A percentile compares a stretch with the other conserved stretches of the same genome.
Conservation (phyloP, 1,140 invertebrate genomes). For the Drosophila eugracilis region DNA sequence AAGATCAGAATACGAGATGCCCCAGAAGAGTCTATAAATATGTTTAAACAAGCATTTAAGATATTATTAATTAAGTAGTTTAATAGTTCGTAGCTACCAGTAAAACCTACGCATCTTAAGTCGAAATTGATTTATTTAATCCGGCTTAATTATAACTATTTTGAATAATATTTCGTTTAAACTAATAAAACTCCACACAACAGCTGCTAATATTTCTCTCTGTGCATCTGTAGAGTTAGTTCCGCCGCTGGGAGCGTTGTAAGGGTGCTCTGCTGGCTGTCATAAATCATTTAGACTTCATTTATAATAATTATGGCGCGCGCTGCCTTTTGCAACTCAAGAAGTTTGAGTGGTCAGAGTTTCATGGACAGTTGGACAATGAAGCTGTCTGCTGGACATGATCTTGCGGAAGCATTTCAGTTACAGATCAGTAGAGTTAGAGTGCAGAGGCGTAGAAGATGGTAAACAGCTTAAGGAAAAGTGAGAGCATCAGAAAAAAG, state of each 20-base stretch:
- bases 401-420: slow-evolving; percentile 64
- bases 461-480: background rate
- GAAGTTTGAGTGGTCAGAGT: slow-evolving; percentile 65
- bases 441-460: slow-evolving; percentile 19
- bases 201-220: background rate
- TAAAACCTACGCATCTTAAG: no score
- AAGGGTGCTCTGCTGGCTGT: slow-evolving; percentile 63
- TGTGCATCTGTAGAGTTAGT: slow-evolving; percentile 35
- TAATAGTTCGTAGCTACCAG: no score
- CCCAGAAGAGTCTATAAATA: background rate
- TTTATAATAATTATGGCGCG: slow-evolving; percentile 78
- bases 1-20: background rate
- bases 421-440: slow-evolving; percentile 28
- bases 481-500: background rate
- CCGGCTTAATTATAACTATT: background rate
- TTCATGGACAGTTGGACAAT: slow-evolving; percentile 69
- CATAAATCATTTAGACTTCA: slow-evolving; percentile 81
- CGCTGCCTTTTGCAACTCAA: slow-evolving; percentile 51
- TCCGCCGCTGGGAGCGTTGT: slow-evolving; percentile 65
- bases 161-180: background rate
- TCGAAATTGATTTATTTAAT: background rate
- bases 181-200: no score
- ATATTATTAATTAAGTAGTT: no score
- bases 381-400: slow-evolving; percentile 60
- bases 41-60: background rate